phyloP scores from a whole-genome alignment of 2,113 vertebrate genomes.

The Corynorhinus townsendii region DNA sequence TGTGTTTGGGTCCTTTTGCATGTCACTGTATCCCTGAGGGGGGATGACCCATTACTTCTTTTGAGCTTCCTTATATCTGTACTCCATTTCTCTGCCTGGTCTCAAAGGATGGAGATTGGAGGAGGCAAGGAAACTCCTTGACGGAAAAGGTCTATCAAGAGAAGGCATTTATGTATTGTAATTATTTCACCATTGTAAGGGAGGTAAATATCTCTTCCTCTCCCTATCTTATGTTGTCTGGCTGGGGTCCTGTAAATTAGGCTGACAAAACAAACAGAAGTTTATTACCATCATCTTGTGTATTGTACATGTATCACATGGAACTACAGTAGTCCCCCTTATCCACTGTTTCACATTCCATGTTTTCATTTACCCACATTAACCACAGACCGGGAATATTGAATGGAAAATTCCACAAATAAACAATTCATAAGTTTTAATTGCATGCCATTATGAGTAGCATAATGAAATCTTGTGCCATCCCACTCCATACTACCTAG shows the following conservation, averaged over 20 bases:
- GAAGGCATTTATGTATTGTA: background rate
- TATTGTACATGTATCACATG: background rate
- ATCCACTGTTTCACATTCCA: background rate
- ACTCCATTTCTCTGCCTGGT: background rate
- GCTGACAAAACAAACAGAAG: background rate
- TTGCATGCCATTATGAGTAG: background rate
- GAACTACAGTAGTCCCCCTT: background rate
- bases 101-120: background rate
- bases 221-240: background rate
- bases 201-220: background rate
- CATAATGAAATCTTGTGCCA: background rate
- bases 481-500: background rate
- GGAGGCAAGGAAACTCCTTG: background rate
- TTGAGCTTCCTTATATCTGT: background rate
- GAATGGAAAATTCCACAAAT: background rate
- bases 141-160: background rate
- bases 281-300: background rate
- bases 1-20: conserved; percentile 12
- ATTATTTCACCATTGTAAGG: background rate
- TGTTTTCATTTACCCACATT: background rate
- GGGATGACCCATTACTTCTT: background rate
- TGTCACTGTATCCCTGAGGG: background rate
- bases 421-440: background rate
- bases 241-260: background rate
- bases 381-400: background rate